Evolutionary conservation across 2,113 vertebrate genomes (phyloP).

Genomic region (Archocentrus centrarchus): DNA sequence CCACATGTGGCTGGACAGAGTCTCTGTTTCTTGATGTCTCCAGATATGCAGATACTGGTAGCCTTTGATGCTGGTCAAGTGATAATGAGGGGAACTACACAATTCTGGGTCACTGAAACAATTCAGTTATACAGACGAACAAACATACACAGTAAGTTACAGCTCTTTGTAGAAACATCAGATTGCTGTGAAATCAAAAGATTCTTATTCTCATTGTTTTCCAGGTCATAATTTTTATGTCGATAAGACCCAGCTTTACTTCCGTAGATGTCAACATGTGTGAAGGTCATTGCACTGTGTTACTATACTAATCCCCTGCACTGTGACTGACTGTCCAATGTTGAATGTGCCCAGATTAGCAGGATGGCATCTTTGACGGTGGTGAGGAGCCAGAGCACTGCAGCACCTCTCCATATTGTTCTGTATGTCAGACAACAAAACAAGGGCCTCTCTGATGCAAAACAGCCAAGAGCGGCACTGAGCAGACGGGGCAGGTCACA

Average conservation of each 20-base stretch:
- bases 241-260: background rate
- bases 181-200: background rate
- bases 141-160: slow-evolving; percentile 8
- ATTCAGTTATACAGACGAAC: slow-evolving; percentile 35
- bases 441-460: slow-evolving; percentile 34
- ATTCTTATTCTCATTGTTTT: background rate
- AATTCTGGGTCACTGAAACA: slow-evolving; percentile 54
- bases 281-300: slow-evolving; percentile 34
- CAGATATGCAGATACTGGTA: slow-evolving; percentile 12
- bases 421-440: slow-evolving; percentile 54
- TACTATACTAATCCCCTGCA: slow-evolving; percentile 42
- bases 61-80: slow-evolving; percentile 44
- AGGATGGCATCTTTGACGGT: slow-evolving; percentile 53
- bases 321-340: slow-evolving; percentile 16
- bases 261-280: background rate
- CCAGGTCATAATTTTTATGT: background rate
- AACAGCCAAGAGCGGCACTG: slow-evolving; percentile 17
- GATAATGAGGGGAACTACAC: slow-evolving; percentile 48
- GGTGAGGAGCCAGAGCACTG: slow-evolving; percentile 35
- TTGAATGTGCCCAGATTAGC: slow-evolving; percentile 68
- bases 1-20: background rate
- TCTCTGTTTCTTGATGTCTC: background rate
- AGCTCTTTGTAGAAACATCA: slow-evolving; percentile 4
- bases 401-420: slow-evolving; percentile 65
- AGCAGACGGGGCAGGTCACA: slow-evolving; percentile 18